A percentile compares a stretch with the other conserved stretches of the same genome.
These are phyloP conservation scores for Drosophila rufa DNA, from an alignment of 1,140 invertebrate genomes.

Conservation along the genomic window DNA sequence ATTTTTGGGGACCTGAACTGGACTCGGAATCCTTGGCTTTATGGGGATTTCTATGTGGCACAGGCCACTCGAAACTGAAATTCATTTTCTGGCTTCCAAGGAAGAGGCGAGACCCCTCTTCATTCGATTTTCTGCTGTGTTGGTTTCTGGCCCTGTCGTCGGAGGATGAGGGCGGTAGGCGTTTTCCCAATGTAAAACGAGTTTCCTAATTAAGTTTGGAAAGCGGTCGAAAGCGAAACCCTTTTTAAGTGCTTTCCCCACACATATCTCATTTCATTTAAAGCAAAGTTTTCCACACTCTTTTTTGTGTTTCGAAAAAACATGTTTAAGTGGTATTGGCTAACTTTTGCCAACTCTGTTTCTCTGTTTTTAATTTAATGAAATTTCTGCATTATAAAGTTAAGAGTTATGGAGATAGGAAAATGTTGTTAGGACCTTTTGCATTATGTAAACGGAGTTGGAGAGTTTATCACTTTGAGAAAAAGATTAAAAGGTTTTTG, in stretches of 20 bases:
- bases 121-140: conserved; percentile 68
- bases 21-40: conserved; percentile 48
- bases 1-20: conserved; percentile 19
- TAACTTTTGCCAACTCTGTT: conserved; percentile 48
- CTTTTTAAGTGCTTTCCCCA: conserved; percentile 60
- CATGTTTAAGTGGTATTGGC: conserved; percentile 53
- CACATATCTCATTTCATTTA: conserved; percentile 71
- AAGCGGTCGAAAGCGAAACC: conserved; percentile 43
- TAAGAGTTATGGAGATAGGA: conserved; percentile 36
- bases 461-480: neutral
- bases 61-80: conserved; percentile 60
- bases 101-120: conserved; percentile 19
- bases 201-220: conserved; percentile 74
- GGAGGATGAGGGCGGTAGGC: neutral
- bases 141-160: conserved; percentile 32
- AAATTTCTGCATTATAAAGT: conserved; percentile 62
- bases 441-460: neutral
- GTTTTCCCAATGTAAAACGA: conserved; percentile 19
- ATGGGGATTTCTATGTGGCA: conserved; percentile 45
- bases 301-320: conserved; percentile 42
- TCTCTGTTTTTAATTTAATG: conserved; percentile 17
- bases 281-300: conserved; percentile 47
- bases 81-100: conserved; percentile 24
- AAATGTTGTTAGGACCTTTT: conserved; percentile 14
- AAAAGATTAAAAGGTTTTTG: neutral